phyloP scores from a whole-genome alignment of 1,140 invertebrate species.

The Hyles vespertilio region DNA sequence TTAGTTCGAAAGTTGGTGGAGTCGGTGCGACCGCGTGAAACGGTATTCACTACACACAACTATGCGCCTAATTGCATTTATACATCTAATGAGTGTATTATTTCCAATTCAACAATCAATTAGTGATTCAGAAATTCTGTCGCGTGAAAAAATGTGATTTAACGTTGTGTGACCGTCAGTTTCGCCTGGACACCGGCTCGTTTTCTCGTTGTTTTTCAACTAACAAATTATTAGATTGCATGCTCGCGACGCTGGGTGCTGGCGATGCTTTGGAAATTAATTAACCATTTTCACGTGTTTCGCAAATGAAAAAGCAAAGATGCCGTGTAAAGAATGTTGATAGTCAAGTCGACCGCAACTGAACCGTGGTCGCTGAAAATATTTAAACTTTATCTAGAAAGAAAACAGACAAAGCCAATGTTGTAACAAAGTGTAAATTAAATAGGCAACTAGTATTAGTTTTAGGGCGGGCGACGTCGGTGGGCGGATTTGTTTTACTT shows the following conservation, averaged over 20 bases:
- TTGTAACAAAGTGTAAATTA: neutral
- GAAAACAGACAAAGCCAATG: no score
- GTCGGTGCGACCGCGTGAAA: conserved; percentile 53
- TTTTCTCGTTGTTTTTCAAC: conserved; percentile 20
- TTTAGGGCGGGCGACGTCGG: conserved; percentile 10
- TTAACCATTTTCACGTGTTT: conserved; percentile 17
- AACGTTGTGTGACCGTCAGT: conserved; percentile 23
- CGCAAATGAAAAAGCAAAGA: conserved; percentile 14
- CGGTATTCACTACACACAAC: conserved; percentile 51
- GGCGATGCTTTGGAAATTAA: conserved; percentile 15
- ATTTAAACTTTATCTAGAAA: no score
- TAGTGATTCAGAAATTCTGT: conserved; percentile 36
- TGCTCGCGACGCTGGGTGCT: conserved; percentile 7
- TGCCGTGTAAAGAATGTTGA: conserved; percentile 7
- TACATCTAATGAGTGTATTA: conserved; percentile 52
- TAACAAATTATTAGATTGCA: conserved; percentile 27
- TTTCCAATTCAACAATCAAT: conserved; percentile 51
- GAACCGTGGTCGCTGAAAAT: no score
- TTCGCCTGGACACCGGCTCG: conserved; percentile 20
- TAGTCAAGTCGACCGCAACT: no score
- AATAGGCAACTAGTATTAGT: conserved; percentile 13
- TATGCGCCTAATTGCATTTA: conserved; percentile 64
- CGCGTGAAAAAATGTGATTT: conserved; percentile 27
- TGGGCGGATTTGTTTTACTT: conserved; percentile 20
- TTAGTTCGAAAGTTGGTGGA: conserved; percentile 57